Percentiles rank a stretch among this genome's conserved stretches.
phyloP scores from a whole-genome alignment of 1,140 invertebrate species.

The Matsumurasca onukii region DNA sequence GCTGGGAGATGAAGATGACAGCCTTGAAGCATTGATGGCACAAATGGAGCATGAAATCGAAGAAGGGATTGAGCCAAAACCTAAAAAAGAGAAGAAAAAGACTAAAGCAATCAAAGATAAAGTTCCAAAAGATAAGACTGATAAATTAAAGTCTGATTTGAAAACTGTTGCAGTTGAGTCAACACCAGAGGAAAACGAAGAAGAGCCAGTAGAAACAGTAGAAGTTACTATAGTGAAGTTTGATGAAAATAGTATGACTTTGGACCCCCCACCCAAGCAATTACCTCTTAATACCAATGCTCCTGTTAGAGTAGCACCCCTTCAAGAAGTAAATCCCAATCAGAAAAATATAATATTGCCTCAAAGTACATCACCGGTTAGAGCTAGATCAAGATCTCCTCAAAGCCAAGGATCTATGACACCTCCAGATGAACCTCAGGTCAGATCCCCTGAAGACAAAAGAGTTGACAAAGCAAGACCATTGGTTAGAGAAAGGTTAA shows the following conservation, averaged over 20 bases:
- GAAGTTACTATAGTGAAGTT: too few relatives aligned
- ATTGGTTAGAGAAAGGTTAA: too few relatives aligned
- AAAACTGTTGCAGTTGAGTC: conserved; percentile 7
- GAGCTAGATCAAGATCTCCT: conserved; percentile 2
- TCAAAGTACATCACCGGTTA: conserved; percentile 12
- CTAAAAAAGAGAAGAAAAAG: conserved; percentile 43
- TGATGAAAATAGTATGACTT: too few relatives aligned
- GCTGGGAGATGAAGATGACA: conserved; percentile 49
- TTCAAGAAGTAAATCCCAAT: not conserved
- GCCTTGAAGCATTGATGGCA: conserved; percentile 48
- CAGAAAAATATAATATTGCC: too few relatives aligned
- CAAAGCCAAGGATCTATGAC: not conserved
- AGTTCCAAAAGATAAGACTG: conserved; percentile 26
- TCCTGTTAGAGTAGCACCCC: conserved; percentile 7
- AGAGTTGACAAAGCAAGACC: too few relatives aligned
- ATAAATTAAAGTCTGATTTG: conserved; percentile 5
- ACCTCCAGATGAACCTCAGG: not conserved
- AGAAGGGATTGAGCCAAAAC: conserved; percentile 37
- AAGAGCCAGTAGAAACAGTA: too few relatives aligned
- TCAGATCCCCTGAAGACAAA: too few relatives aligned
- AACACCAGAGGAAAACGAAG: not conserved
- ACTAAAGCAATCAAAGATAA: conserved; percentile 33
- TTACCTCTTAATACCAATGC: not conserved
- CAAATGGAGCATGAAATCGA: conserved; percentile 50
- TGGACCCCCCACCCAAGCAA: too few relatives aligned